phyloP scores from a whole-genome alignment of 2,797 vertebrate genomes.

The Rhynchonycteris naso region DNA sequence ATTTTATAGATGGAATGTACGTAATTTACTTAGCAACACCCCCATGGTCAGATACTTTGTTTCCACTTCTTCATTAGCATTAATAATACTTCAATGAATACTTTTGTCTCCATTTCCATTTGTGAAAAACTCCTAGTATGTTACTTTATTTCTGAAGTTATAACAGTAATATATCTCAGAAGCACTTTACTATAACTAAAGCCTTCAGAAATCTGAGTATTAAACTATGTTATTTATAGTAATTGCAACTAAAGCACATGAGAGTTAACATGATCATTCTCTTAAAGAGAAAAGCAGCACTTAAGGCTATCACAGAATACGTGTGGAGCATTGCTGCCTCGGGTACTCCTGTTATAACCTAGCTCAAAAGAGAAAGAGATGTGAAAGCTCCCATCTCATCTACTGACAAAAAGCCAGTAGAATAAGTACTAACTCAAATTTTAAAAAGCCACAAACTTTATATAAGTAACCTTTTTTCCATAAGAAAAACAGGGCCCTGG shows the following conservation, averaged over 20 bases:
- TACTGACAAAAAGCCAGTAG: not conserved
- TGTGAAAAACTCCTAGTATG: not conserved
- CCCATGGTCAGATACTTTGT: not conserved
- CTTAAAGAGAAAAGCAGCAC: not conserved
- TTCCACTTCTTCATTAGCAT: slow-evolving; percentile 29
- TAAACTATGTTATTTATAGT: not conserved
- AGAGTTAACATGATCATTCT: not conserved
- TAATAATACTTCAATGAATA: not conserved
- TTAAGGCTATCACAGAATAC: not conserved
- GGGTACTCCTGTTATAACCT: not conserved
- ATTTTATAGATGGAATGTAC: slow-evolving; percentile 1
- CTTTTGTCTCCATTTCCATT: not conserved
- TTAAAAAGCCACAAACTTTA: not conserved
- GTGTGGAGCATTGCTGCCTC: not conserved
- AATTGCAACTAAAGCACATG: not conserved
- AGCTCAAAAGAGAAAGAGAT: not conserved
- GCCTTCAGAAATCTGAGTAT: not conserved
- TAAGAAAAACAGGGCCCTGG: not conserved
- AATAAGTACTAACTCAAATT: not conserved
- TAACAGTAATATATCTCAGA: slow-evolving; percentile 16
- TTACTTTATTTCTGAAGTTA: slow-evolving; percentile 37
- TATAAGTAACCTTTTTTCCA: not conserved
- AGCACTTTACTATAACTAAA: not conserved
- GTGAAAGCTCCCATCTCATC: not conserved
- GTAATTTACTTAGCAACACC: slow-evolving; percentile 12